phyloP scores from a whole-genome alignment of 1,140 invertebrate species.

The Dinothrombium tinctorium region DNA sequence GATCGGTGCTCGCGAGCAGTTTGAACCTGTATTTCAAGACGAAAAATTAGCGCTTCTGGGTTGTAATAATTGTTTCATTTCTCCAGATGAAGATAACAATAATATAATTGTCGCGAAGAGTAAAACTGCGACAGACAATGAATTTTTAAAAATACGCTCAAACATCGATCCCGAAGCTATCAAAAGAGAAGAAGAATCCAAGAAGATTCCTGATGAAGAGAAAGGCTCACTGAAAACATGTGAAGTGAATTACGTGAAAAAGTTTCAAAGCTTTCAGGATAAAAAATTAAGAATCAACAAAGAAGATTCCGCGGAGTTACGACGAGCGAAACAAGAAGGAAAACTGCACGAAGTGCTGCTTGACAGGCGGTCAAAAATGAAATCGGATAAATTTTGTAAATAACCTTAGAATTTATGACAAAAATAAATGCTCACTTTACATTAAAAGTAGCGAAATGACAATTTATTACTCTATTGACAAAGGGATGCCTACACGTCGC shows the following conservation, averaged over 20 bases:
- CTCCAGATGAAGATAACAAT: constrained; percentile 42
- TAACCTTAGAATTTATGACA: constrained; percentile 26
- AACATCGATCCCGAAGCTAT: constrained; percentile 11
- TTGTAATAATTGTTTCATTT: constrained; percentile 51
- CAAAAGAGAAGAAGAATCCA: constrained; percentile 31
- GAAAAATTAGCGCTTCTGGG: constrained; percentile 62
- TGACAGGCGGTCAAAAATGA: constrained; percentile 74
- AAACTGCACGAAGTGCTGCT: constrained; percentile 63
- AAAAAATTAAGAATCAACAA: constrained; percentile 54
- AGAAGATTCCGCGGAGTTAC: constrained; percentile 40
- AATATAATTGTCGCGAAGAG: constrained; percentile 38
- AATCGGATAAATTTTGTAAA: constrained; percentile 88
- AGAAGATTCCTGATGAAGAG: constrained; percentile 47
- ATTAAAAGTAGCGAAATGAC: constrained; percentile 90
- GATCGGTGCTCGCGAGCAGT: constrained; percentile 72
- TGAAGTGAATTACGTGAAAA: constrained; percentile 89
- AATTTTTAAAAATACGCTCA: constrained; percentile 23
- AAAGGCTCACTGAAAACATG: constrained; percentile 53
- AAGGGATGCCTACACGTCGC: too few relatives aligned
- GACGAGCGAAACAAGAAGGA: constrained; percentile 53
- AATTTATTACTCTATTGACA: constrained; percentile 83
- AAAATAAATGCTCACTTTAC: too few relatives aligned
- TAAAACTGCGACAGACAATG: constrained; percentile 34
- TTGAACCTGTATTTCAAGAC: constrained; percentile 74
- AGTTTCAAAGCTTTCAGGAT: constrained; percentile 94